Evolutionary conservation across 2,888 invertebrate species (phyloP), one percentile per base, ranked within the genome.

Genomic region (Leucoma salicis): DNA sequence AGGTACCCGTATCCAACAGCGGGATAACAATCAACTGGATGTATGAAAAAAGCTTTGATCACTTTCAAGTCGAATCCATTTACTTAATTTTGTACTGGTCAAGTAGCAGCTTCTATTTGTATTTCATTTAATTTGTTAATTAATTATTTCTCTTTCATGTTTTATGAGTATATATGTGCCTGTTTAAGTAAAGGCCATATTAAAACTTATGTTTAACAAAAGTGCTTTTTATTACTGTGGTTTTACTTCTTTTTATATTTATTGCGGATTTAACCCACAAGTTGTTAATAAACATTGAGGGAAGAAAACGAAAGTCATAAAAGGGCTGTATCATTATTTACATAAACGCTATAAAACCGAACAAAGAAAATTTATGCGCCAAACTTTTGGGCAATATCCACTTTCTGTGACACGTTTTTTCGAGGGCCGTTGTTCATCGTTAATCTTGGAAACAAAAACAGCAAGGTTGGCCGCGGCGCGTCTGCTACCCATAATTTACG

Each of bases 361-460:
- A 75, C 78, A 78, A 78, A 77, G 78, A 71, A 78, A 79, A 82
- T 82, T 78, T 84, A 82, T 79, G 79, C 75, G 73, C 76, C 63
- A 78, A 82, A 80, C 63, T 81, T 84, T 83, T 69, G 70, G 54
- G 78, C 74, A 80, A 83, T 83, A 82, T 82, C 80, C 79, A 81
- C 82, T 81, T 74, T 78, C 74, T 76, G 82, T 83, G 83, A 83
- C 83, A 79, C 78, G 73, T 82, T 85, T 85, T 85, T 84, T 81
- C 77, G 78, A 78, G 78, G 73, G 81, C 71, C 78, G 81, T 81
- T 81, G 82, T 82, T 85, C 83, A 80, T 87, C 83, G 86, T 86
- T 88, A 84, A 87, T 86, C 85, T 86, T 86, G 75, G 78, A 83
- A 86, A 87, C 83, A 84, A 86, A 86, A 87, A 86, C 82, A 78